Evolutionary conservation across 2,797 vertebrate genomes (phyloP).

Genomic region (Petrocephalus schoutedeni): DNA sequence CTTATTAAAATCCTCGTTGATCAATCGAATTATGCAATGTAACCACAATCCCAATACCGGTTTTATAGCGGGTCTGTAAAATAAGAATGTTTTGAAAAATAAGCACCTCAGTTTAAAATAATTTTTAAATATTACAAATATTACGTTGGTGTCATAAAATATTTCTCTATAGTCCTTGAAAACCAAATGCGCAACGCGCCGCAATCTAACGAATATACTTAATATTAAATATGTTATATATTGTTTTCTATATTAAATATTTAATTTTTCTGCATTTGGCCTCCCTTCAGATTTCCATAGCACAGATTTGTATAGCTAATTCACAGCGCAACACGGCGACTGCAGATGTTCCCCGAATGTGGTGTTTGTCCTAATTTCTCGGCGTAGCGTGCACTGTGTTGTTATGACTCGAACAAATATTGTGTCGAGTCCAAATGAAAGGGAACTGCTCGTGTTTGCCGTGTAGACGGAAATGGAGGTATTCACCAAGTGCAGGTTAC

Average conservation of each 20-base stretch:
- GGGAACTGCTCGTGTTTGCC: neutral
- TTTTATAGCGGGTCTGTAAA: neutral
- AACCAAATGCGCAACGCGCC: neutral
- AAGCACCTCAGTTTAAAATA: neutral
- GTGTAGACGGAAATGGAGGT: constrained; percentile 5
- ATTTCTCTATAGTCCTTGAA: neutral
- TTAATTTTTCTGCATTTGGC: neutral
- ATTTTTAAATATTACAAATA: neutral
- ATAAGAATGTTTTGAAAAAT: neutral
- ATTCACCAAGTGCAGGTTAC: neutral
- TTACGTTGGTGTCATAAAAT: neutral
- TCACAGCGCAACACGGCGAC: neutral
- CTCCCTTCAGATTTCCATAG: neutral
- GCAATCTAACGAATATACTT: neutral
- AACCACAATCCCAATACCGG: neutral
- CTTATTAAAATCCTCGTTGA: neutral
- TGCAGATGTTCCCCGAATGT: neutral
- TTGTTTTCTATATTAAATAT: neutral
- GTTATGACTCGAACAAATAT: constrained; percentile 10
- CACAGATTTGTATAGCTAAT: neutral
- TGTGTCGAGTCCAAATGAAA: neutral
- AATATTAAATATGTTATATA: neutral
- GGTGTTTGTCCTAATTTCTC: neutral
- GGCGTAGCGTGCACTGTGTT: neutral
- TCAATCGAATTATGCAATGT: neutral